Base-by-base conservation (phyloP, 2,888 invertebrate genomes). In the Ophonus ardosiacus region DNA sequence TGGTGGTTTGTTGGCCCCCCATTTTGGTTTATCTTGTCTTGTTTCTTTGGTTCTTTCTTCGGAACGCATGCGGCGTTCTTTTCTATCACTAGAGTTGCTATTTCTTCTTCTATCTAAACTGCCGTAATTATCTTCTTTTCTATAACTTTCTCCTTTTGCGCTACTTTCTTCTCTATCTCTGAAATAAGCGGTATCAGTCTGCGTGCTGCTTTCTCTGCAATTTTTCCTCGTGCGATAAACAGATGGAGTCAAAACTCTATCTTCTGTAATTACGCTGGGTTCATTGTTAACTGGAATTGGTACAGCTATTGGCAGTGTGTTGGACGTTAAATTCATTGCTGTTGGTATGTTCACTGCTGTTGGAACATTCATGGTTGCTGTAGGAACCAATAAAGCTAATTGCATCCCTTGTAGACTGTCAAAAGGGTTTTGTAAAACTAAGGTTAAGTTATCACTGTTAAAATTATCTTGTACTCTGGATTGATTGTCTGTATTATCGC, bases 1-100 rank as follows among this genome's bases (percentile, higher is more conserved):
- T 24, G 95, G 95, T 5, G 97, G 97, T 87, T 95, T 92, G 88
- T 95, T 96, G 0, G 94, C 96, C 61, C 95, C 94, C 96, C 96
- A 95, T 91, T 96, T 94, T 10, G 95, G 94, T 85, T 96, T 92
- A 90, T 94, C 93, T 89, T 94, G 94, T 43, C 84, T 40, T 88
- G 92, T 92, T 90, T 94, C 93, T 90, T 93, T 93, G 85, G 90
- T 92, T 85, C 93, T 90, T 88, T 93, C 93, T 86, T 93, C 93
- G 7, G 93, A 93, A 83, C 93, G 91, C 81, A 93, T 91, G 21
- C 93, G 90, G 85, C 92, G 91, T 85, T 93, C 93, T 89, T 93
- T 94, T 89, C 93, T 93, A 13, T 86, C 90, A 92, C 82, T 93
- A 51, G 91, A 88, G 81, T 91, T 91, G 86, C 90, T 92, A 81